Base-by-base conservation (phyloP, 2,888 invertebrate genomes). In the Drosophila gaucha region DNA sequence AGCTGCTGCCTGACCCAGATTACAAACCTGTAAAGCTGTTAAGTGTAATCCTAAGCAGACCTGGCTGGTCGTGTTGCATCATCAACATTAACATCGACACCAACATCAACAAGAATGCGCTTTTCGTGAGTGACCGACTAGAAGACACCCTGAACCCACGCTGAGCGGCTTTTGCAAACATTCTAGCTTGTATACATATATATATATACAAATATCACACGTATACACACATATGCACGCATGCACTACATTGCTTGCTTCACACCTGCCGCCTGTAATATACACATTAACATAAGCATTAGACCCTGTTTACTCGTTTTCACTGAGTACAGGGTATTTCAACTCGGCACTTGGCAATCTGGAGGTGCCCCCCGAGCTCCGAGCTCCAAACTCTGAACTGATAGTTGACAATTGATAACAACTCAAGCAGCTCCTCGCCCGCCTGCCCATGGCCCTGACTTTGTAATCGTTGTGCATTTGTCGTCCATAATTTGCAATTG, bases 1-100 rank as follows among this genome's bases (percentile, higher is more conserved):
- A 71, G 80, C 78, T 51, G 51, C 65, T 67, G 68, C 16, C 73
- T 79, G 88, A 62, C 80, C 80, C 65, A 82, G 35, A 82, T 82
- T 86, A 80, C 74, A 70, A 38, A 18, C 41, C 44, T 44, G 39
- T 39, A 22, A 39, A 59, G n/a, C 36, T 50, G 57, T 43, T 36
- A 63, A 20, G 20, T 51, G 30, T 35, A 39, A 46, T 22, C 20
- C 31, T 41, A 9, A 64, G 50, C 30, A 28, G 14, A 16, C 16
- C 50, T 39, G 50, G 57, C 60, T 51, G 56, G 1, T 18, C 39
- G 38, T 10, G 59, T 70, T 74, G 60, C 75, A 65, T 73, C 70
- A 73, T 58, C 59, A 60, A 20, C 52, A 69, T 47, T 35, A 41
- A 24, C 54, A 57, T 16, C 18, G 24, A 10, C 14, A 41, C 5